phyloP scores from a whole-genome alignment of 2,888 invertebrate genomes.

The Acleris holmiana region DNA sequence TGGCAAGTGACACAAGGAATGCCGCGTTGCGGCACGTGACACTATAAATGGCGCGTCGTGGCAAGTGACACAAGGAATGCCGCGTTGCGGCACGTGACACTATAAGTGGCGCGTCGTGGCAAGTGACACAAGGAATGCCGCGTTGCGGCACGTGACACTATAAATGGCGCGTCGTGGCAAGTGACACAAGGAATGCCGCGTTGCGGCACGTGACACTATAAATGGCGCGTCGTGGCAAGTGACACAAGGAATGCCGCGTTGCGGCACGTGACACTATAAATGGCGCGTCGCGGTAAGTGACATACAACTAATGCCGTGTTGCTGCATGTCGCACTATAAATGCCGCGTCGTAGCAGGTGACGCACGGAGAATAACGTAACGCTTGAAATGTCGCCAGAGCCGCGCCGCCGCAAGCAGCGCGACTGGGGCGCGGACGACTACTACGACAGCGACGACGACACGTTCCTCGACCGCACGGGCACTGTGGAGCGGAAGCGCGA shows the following conservation, averaged over 20 bases:
- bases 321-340: too few relatives aligned
- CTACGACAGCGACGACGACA: slow-evolving; percentile 98
- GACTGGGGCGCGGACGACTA: slow-evolving; percentile 95
- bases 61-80: slow-evolving; percentile 80
- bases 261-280: too few relatives aligned
- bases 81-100: neutral
- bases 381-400: slow-evolving; percentile 80
- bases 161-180: neutral
- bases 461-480: slow-evolving; percentile 97
- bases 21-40: slow-evolving; percentile 84
- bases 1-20: too few relatives aligned
- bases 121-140: slow-evolving; percentile 73
- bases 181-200: too few relatives aligned
- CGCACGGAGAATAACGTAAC: neutral
- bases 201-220: too few relatives aligned
- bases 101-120: slow-evolving; percentile 88
- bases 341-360: too few relatives aligned
- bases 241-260: neutral
- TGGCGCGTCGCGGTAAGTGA: neutral
- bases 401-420: slow-evolving; percentile 90
- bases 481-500: slow-evolving; percentile 94
- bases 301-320: too few relatives aligned
- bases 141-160: too few relatives aligned
- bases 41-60: slow-evolving; percentile 87
- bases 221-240: too few relatives aligned